Conservation (phyloP, 2,113 vertebrate species). For the Notothenia coriiceps region DNA sequence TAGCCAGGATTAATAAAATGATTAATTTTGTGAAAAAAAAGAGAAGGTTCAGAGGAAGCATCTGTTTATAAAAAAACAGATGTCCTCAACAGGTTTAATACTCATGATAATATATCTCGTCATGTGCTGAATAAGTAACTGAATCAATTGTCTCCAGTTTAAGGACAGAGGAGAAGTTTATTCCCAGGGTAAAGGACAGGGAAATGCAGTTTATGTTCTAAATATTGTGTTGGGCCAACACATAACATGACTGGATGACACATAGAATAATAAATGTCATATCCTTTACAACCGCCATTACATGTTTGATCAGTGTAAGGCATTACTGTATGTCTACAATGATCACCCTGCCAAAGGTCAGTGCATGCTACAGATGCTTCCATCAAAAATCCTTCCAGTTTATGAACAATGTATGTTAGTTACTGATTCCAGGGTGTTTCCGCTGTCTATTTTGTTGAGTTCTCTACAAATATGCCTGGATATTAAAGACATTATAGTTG, state of each 20-base stretch:
- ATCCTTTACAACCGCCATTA: not conserved
- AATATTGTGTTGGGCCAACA: slow-evolving; percentile 18
- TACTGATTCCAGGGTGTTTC: not conserved
- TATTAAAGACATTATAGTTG: slow-evolving; percentile 6
- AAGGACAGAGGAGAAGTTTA: slow-evolving; percentile 12
- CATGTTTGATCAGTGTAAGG: not conserved
- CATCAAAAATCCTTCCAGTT: not conserved
- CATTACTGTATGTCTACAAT: no score
- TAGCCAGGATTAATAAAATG: no score
- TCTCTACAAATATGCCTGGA: not conserved
- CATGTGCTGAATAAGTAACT: slow-evolving; percentile 58
- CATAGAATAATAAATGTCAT: not conserved
- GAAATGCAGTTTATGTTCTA: slow-evolving; percentile 28
- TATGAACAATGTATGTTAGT: not conserved
- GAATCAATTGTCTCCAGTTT: slow-evolving; percentile 50
- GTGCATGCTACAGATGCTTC: not conserved
- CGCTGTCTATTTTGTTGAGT: not conserved
- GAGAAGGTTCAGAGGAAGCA: slow-evolving; percentile 26
- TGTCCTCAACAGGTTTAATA: slow-evolving; percentile 46
- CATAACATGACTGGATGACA: not conserved
- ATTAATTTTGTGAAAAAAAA: slow-evolving; percentile 20
- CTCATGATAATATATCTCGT: slow-evolving; percentile 42
- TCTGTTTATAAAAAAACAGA: slow-evolving; percentile 66
- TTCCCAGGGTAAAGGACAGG: not conserved
- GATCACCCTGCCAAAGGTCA: not conserved